These are phyloP conservation scores for Selene dorsalis DNA, from an alignment of 2,797 vertebrate species.

Conservation along the genomic window DNA sequence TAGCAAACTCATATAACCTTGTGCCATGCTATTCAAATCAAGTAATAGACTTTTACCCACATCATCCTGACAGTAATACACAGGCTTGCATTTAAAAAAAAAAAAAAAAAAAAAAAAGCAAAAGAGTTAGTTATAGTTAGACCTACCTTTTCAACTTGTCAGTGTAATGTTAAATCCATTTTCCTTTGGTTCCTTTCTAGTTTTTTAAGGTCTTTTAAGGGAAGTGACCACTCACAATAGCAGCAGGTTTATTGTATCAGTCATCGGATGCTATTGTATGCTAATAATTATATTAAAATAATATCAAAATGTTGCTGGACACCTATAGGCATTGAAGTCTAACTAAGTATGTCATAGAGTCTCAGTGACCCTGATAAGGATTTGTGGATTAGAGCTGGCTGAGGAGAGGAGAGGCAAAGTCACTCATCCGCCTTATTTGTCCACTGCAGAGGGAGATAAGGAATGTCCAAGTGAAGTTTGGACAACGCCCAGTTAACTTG, in stretches of 20 bases:
- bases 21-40: neutral
- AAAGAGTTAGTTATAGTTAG: neutral
- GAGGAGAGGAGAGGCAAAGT: slow-evolving; percentile 82
- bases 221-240: slow-evolving; percentile 8
- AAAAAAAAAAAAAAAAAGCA: no score
- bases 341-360: slow-evolving; percentile 72
- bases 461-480: slow-evolving; percentile 10
- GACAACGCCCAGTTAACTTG: slow-evolving; percentile 7
- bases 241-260: neutral
- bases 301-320: slow-evolving; percentile 32
- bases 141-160: slow-evolving; percentile 66
- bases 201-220: neutral
- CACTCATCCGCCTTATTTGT: slow-evolving; percentile 76
- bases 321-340: slow-evolving; percentile 39
- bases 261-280: slow-evolving; percentile 5
- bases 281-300: slow-evolving; percentile 7
- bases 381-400: slow-evolving; percentile 89
- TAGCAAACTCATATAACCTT: neutral
- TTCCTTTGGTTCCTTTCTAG: slow-evolving; percentile 3
- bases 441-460: slow-evolving; percentile 11
- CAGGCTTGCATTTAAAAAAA: no score
- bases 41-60: neutral
- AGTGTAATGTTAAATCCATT: slow-evolving; percentile 60
- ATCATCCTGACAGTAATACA: neutral
- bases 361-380: slow-evolving; percentile 85